Percentiles rank a stretch among this genome's conserved stretches.
Evolutionary conservation across 1,140 invertebrate species (phyloP).

Genomic region (Zaprionus nigranus): DNA sequence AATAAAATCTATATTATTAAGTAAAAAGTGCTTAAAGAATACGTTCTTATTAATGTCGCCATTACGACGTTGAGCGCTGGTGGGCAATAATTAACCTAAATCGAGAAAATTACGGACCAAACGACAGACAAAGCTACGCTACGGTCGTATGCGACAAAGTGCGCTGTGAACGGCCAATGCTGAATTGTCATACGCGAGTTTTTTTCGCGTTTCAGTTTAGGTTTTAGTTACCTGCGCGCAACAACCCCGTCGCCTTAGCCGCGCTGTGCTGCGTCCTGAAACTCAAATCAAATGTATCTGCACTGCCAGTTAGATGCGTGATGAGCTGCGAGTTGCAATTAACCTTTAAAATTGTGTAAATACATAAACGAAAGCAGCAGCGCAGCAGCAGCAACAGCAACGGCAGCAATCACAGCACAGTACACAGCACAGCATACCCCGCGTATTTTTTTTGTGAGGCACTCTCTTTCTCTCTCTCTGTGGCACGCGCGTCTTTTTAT

Average conservation of each 20-base stretch:
- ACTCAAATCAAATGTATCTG: constrained; percentile 30
- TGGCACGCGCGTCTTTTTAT: constrained; percentile 32
- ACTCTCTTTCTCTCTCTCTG: constrained; percentile 1
- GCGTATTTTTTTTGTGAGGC: constrained; percentile 33
- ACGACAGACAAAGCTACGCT: constrained; percentile 74
- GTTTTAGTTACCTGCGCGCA: constrained; percentile 77
- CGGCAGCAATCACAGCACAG: background rate
- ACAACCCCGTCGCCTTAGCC: constrained; percentile 62
- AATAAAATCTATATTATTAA: constrained; percentile 16
- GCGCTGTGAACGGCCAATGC: constrained; percentile 57
- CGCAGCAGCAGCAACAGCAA: constrained; percentile 14
- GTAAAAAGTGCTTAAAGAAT: constrained; percentile 5
- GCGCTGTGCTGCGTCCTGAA: constrained; percentile 46
- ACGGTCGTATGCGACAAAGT: constrained; percentile 65
- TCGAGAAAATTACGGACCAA: constrained; percentile 39
- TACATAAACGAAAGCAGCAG: constrained; percentile 44
- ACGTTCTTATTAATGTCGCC: background rate
- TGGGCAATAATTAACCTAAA: constrained; percentile 12
- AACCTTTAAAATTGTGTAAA: constrained; percentile 28
- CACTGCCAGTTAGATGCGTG: background rate
- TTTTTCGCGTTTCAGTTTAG: constrained; percentile 78
- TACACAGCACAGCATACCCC: constrained; percentile 12
- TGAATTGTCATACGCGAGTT: constrained; percentile 72
- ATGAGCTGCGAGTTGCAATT: constrained; percentile 22
- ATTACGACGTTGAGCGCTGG: background rate